phyloP scores from a whole-genome alignment of 2,113 vertebrate genomes.

The Fregetta grallaria region DNA sequence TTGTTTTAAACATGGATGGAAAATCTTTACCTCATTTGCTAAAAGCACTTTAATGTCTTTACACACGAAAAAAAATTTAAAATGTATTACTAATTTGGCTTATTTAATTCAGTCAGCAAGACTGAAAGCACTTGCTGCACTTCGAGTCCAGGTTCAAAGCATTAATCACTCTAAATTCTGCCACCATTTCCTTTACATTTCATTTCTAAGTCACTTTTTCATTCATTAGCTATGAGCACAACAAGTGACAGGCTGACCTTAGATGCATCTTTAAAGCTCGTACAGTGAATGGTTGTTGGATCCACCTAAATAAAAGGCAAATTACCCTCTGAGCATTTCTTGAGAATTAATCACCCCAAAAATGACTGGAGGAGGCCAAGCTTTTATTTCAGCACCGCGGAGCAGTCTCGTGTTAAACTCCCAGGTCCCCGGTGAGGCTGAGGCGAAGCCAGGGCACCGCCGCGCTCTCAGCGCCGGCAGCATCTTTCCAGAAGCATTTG shows the following conservation, averaged over 20 bases:
- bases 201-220: background rate
- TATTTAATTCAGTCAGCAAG: slow-evolving; percentile 17
- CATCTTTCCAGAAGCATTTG: background rate
- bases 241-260: background rate
- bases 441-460: background rate
- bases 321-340: background rate
- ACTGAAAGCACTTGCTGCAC: background rate
- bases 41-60: slow-evolving; percentile 12
- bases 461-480: background rate
- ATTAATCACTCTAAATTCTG: background rate
- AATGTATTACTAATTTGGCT: background rate
- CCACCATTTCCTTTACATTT: background rate
- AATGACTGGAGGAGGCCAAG: background rate
- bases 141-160: background rate
- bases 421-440: background rate
- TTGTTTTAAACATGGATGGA: background rate
- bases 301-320: background rate
- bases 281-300: background rate
- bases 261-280: background rate
- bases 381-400: background rate
- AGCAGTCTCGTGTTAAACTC: fast-evolving
- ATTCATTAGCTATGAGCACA: background rate
- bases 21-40: slow-evolving; percentile 36
- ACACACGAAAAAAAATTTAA: background rate
- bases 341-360: background rate